Conservation (phyloP, 2,797 vertebrate genomes). For the Capromys pilorides region DNA sequence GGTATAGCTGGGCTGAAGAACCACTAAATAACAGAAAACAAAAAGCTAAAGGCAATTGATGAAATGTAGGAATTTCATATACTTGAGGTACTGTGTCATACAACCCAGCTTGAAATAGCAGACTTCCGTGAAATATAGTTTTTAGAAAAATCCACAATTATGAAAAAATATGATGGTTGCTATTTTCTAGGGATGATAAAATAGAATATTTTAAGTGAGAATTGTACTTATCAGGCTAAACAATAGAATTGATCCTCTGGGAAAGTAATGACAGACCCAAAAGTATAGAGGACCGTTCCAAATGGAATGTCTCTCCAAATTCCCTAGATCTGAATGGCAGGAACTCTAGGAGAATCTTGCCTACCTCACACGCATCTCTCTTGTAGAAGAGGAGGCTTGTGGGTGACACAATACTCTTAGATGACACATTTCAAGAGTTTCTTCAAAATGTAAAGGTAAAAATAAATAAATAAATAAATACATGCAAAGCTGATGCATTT, state of each 20-base stretch:
- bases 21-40: constrained; percentile 27
- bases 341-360: not conserved
- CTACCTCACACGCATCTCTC: not conserved
- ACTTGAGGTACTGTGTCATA: constrained; percentile 2
- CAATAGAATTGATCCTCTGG: not conserved
- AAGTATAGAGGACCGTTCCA: not conserved
- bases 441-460: constrained; percentile 13
- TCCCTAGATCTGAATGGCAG: not conserved
- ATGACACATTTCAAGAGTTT: not conserved
- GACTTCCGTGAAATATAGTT: constrained; percentile 21
- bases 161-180: constrained; percentile 20
- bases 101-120: constrained; percentile 41
- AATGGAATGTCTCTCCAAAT: constrained; percentile 32
- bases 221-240: not conserved
- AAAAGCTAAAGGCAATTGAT: constrained; percentile 31
- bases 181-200: constrained; percentile 54
- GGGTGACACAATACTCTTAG: not conserved
- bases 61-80: constrained; percentile 41
- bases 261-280: not conserved
- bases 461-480: too few relatives aligned
- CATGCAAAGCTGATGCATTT: too few relatives aligned
- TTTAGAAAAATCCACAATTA: not conserved
- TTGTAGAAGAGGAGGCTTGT: not conserved
- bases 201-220: constrained; percentile 45
- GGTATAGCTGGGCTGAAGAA: not conserved